These are phyloP conservation scores for Sebastes paucispinis DNA, from an alignment of 2,797 vertebrate species.

Conservation along the genomic window DNA sequence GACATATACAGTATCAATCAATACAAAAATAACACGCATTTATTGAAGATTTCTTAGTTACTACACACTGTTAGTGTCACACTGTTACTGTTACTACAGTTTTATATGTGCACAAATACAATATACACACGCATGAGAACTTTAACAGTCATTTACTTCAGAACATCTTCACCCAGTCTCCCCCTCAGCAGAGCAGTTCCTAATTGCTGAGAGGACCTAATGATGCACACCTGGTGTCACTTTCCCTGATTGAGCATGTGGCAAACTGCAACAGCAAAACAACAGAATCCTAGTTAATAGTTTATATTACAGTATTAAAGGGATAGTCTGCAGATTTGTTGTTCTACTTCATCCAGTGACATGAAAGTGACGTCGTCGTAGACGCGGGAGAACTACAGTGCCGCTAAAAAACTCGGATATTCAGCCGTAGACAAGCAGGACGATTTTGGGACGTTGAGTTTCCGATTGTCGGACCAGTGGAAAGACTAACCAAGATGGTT, in stretches of 20 bases:
- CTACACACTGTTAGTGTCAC: no score
- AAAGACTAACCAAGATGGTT: background rate
- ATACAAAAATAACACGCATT: background rate
- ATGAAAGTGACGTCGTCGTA: no score
- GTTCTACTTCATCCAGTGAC: no score
- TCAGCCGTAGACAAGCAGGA: no score
- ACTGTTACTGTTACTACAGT: background rate
- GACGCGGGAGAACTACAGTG: no score
- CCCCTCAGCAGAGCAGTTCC: background rate
- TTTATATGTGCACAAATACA: background rate
- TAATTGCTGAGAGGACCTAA: background rate
- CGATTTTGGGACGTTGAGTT: no score
- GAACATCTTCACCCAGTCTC: background rate
- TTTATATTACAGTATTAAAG: no score
- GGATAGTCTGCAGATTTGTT: no score
- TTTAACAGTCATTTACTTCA: background rate
- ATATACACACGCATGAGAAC: no score
- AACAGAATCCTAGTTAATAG: no score
- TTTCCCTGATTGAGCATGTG: background rate
- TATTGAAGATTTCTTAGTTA: background rate
- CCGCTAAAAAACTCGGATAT: no score
- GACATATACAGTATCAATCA: rapidly evolving
- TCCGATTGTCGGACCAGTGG: background rate
- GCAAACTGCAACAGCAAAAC: background rate
- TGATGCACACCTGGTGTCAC: slow-evolving; percentile 3